phyloP scores from a whole-genome alignment of 2,113 vertebrate species.

The Hassar affinis region DNA sequence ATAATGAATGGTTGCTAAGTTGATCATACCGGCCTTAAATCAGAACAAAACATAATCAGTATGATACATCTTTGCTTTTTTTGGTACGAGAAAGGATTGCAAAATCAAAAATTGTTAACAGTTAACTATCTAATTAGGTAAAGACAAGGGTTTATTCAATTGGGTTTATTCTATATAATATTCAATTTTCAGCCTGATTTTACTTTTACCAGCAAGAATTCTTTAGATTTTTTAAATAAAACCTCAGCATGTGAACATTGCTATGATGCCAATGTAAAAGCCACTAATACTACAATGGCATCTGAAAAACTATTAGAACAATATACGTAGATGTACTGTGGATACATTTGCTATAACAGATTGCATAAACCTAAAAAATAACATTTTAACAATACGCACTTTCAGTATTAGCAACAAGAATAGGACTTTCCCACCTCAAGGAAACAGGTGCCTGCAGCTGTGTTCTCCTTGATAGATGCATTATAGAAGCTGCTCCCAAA shows the following conservation, averaged over 20 bases:
- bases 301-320: background rate
- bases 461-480: conserved; percentile 87
- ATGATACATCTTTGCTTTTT: background rate
- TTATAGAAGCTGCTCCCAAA: conserved; percentile 90
- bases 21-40: conserved; percentile 4
- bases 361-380: background rate
- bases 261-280: background rate
- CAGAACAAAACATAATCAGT: background rate
- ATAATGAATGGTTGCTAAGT: conserved; percentile 45
- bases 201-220: background rate
- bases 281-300: background rate
- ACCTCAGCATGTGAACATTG: background rate
- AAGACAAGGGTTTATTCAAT: too few relatives aligned
- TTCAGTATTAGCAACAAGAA: background rate
- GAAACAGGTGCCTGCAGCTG: conserved; percentile 88
- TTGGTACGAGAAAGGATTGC: background rate
- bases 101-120: background rate
- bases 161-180: background rate
- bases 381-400: background rate
- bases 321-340: background rate
- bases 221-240: background rate
- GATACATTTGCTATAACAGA: background rate
- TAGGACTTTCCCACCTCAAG: conserved; percentile 81
- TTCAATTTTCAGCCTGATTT: background rate
- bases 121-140: background rate